Conservation (phyloP, 2,113 vertebrate species). For the Mustela nigripes region DNA sequence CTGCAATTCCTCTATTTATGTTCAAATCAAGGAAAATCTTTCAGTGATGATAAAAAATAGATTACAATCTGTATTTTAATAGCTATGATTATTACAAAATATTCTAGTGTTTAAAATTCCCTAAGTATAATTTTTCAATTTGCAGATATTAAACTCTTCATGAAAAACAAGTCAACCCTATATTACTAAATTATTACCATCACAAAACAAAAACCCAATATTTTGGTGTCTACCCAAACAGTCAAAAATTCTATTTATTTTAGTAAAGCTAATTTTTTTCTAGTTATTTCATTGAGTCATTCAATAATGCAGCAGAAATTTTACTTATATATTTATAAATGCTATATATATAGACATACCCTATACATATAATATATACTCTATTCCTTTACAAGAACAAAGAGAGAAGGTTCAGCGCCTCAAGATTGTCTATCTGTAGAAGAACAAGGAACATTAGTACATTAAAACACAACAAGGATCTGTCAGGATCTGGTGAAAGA, state of each 20-base stretch:
- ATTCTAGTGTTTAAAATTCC: not conserved
- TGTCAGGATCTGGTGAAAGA: not conserved
- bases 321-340: not conserved
- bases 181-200: constrained; percentile 4
- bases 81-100: not conserved
- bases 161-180: not conserved
- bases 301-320: not conserved
- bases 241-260: not conserved
- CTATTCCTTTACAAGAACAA: constrained; percentile 31
- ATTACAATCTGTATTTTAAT: not conserved
- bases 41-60: not conserved
- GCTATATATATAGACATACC: not conserved
- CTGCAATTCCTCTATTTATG: not conserved
- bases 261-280: constrained; percentile 29
- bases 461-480: not conserved
- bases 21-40: constrained; percentile 55
- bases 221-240: not conserved
- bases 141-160: not conserved
- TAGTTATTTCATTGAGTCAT: not conserved
- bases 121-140: constrained; percentile 11
- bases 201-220: constrained; percentile 37
- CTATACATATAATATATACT: not conserved
- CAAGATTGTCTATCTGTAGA: not conserved
- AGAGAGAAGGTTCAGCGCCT: not conserved
- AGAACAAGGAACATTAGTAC: not conserved